Base-by-base conservation (phyloP, 1,140 invertebrate genomes). In the Holcopasites calliopsidis region DNA sequence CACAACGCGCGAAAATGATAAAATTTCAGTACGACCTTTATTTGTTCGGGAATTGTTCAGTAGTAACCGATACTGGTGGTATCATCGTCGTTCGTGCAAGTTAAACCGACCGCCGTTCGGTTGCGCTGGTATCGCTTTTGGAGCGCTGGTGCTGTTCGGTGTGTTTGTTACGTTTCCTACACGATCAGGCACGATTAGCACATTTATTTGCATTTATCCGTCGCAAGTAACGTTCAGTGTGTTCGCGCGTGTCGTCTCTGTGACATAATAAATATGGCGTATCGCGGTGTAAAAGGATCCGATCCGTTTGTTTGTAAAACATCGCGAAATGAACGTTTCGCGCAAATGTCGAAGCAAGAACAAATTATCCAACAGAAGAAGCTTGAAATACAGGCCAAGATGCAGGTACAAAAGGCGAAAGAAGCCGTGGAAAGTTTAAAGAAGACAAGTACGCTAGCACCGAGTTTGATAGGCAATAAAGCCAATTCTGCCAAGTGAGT, bases 331-430 rank as follows among this genome's bases (percentile, higher is more conserved):
- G 94, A 94, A 80, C 87, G 94, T 71, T 94, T 94, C 85, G 95
- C 94, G 55, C 95, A 96, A 92, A 96, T 96, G 95, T 94, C 94
- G 23, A 95, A 95, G 84, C 95, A 96, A 84, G 95, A 96, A 87
- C 94, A 96, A 90, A 93, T 96, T 72, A 96, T 96, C 79, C 95
- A 96, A 86, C 93, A 95, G 84, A 96, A 96, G 86, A 96, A 96
- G 87, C 92, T 92, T 64, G 95, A 95, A 86, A 95, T 96, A 77
- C 93, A 95, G 82, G 93, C 94, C 23, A 95, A 94, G 84, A 88
- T 94, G 79, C 90, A 93, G 78, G 93, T 94, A 64, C 92, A 93
- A 71, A 93, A 93, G 82, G 92, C 92, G 21, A 93, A 94, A 90
- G 93, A 93, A 73, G 92, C 92, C 26, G 91, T 92, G 40, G 92